phyloP scores from a whole-genome alignment of 2,113 vertebrate species.

The Pelecanoides urinatrix region DNA sequence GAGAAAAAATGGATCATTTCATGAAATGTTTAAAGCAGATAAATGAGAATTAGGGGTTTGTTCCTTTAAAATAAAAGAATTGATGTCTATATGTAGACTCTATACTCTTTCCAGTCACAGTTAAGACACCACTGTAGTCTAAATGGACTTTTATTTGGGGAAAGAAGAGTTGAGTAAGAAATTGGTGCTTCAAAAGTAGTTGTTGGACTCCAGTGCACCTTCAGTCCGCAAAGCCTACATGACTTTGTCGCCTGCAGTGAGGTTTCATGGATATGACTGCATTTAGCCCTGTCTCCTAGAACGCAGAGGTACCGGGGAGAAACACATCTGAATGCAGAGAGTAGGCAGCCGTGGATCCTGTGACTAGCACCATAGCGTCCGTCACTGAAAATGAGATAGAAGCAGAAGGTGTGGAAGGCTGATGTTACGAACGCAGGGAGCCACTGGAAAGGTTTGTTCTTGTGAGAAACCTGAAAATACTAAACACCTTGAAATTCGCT shows the following conservation, averaged over 20 bases:
- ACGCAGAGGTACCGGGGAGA: rapidly evolving
- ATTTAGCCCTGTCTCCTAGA: not conserved
- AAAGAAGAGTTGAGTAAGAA: not conserved
- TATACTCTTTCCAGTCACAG: not conserved
- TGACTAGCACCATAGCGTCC: not conserved
- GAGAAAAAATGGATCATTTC: not conserved
- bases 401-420: not conserved
- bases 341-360: rapidly evolving
- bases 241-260: not conserved
- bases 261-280: not conserved
- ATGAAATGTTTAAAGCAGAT: not conserved
- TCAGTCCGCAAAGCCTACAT: not conserved
- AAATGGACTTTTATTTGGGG: not conserved
- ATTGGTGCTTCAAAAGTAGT: not conserved
- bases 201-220: rapidly evolving
- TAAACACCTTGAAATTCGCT: not conserved
- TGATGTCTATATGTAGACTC: not conserved
- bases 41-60: not conserved
- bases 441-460: not conserved
- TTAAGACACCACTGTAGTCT: not conserved
- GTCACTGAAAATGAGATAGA: not conserved
- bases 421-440: not conserved
- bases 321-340: not conserved
- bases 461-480: not conserved
- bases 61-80: not conserved